phyloP scores from a whole-genome alignment of 2,113 vertebrate species.

The Orthonyx spaldingii region DNA sequence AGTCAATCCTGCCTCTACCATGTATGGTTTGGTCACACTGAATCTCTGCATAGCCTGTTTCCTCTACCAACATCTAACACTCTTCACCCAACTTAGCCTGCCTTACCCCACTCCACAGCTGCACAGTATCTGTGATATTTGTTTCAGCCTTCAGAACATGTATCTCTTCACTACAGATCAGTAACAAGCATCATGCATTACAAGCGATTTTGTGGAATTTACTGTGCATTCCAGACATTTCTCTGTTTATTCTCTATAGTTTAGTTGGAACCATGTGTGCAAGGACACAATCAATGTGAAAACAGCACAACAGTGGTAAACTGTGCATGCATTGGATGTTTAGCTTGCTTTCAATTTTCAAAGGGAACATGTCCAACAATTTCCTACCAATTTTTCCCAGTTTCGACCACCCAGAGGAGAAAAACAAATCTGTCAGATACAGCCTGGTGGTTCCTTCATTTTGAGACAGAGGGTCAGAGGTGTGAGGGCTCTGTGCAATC shows the following conservation, averaged over 20 bases:
- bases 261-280: background rate
- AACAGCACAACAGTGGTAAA: background rate
- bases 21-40: background rate
- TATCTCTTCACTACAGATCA: background rate
- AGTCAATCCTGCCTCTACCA: background rate
- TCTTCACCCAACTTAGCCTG: background rate
- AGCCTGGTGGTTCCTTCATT: background rate
- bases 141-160: background rate
- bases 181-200: background rate
- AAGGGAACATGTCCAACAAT: background rate
- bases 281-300: background rate
- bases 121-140: background rate
- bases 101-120: background rate
- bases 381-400: background rate
- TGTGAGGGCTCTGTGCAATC: background rate
- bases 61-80: background rate
- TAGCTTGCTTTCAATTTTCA: background rate
- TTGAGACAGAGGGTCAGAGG: background rate
- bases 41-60: background rate
- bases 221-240: background rate
- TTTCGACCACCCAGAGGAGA: background rate
- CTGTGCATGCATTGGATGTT: background rate
- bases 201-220: fast-evolving
- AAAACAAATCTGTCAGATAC: background rate
- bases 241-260: background rate